Percentiles rank a stretch among this genome's conserved stretches.
phyloP scores from a whole-genome alignment of 2,113 vertebrate species.

The Zeus faber region DNA sequence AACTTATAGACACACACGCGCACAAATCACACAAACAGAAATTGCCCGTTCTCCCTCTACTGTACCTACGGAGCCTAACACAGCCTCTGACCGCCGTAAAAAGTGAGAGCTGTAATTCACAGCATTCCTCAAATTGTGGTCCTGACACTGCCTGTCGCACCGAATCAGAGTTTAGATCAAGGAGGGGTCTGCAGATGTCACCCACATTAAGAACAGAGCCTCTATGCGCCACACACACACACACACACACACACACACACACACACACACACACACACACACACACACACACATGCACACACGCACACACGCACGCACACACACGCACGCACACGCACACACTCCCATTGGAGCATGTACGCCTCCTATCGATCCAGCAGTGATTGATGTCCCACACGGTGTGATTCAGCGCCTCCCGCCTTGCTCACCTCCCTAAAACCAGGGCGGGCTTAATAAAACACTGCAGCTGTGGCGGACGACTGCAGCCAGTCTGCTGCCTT shows the following conservation, averaged over 20 bases:
- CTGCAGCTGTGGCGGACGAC: conserved; percentile 12
- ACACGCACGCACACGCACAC: conserved; percentile 31
- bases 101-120: conserved; percentile 55
- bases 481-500: conserved; percentile 29
- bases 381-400: conserved; percentile 61
- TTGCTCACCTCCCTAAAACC: conserved; percentile 41
- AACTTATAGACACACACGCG: conserved; percentile 9
- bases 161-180: conserved; percentile 66
- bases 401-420: conserved; percentile 62
- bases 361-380: conserved; percentile 65
- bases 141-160: conserved; percentile 56
- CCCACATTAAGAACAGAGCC: conserved; percentile 63
- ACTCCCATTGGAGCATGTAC: conserved; percentile 41
- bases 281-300: conserved; percentile 38
- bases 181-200: conserved; percentile 61
- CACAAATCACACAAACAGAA: conserved; percentile 13
- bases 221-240: too few species aligned
- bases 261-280: conserved; percentile 35
- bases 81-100: conserved; percentile 45
- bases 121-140: conserved; percentile 57
- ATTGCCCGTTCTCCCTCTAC: background rate
- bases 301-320: conserved; percentile 38
- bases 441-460: conserved; percentile 49
- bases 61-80: conserved; percentile 12
- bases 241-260: conserved; percentile 46